These are phyloP conservation scores for Genyomyrus donnyi DNA, from an alignment of 2,113 vertebrate species.

Conservation along the genomic window DNA sequence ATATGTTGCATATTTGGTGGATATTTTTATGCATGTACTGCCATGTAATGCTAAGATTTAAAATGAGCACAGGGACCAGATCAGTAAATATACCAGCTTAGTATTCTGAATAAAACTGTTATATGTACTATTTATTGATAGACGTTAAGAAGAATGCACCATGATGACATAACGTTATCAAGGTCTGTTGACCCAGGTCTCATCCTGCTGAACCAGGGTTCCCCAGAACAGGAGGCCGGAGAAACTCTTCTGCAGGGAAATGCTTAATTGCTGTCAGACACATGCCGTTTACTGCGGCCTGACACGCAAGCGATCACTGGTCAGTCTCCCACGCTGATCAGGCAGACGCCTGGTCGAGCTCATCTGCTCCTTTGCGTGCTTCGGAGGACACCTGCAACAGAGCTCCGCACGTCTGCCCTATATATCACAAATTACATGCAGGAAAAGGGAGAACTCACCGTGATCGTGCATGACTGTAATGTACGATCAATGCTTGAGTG, in stretches of 20 bases:
- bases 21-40: not conserved
- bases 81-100: not conserved
- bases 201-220: not conserved
- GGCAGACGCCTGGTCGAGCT: not conserved
- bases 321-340: not conserved
- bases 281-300: not conserved
- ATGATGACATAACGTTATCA: no score
- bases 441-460: not conserved
- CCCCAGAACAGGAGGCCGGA: not conserved
- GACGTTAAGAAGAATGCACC: not conserved
- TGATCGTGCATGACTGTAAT: not conserved
- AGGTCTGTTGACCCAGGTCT: not conserved
- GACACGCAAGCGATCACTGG: conserved; percentile 3
- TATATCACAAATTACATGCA: not conserved
- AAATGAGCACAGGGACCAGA: not conserved
- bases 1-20: not conserved
- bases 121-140: not conserved
- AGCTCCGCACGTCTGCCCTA: not conserved
- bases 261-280: conserved; percentile 17
- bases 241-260: not conserved
- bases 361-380: not conserved
- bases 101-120: not conserved
- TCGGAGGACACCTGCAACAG: not conserved
- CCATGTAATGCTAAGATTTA: not conserved
- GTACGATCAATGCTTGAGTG: not conserved